Base-by-base conservation (phyloP, 2,888 invertebrate genomes). In the Amphiduros pacificus region DNA sequence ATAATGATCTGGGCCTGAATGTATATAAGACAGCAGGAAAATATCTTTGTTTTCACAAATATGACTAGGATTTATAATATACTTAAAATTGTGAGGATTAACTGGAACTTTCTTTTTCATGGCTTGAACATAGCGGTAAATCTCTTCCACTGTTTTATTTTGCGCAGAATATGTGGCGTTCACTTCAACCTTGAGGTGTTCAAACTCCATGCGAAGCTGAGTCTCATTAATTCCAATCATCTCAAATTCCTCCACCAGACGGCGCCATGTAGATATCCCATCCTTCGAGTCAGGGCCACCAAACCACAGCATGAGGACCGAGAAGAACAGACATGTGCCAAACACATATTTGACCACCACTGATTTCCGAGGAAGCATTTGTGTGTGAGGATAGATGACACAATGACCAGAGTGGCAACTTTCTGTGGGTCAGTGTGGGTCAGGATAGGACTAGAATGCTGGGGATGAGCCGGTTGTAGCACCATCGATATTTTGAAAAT, bases 1-100 rank as follows among this genome's bases (percentile, higher is more conserved):
- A 49, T 74, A 68, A 67, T 81, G 77, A n/a, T 56, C 64, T 3
- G 79, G 79, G 0, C 79, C 74, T 3, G 77, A 71, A 64, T 81
- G 81, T 48, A 81, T 71, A 66, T 79, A 80, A 22, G 74, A 67
- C 14, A 79, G 60, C 53, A 74, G 66, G 29, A 70, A 69, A 9
- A 74, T 55, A 55, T 69, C 62, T 22, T 58, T 59, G 9, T 54
- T 57, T 2, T 51, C 32, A 54, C 77, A 77, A 27, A 72, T 56
- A 3, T 65, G 52, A 1, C 22, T 55, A 9, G 77, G 77, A 54
- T 76, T 75, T 14, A 76, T 69, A 1, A 73, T 32, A 60, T 70
- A 74, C 2, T 60, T 51, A 59, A 77, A 77, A 26, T 68, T 61
- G 55, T 77, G 77, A 11, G 77, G 76, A 56, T 77, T 76, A 2